Evolutionary conservation across 1,140 invertebrate genomes (phyloP), one percentile per base, ranked within the genome.

Genomic region (Drosophila persimilis): DNA sequence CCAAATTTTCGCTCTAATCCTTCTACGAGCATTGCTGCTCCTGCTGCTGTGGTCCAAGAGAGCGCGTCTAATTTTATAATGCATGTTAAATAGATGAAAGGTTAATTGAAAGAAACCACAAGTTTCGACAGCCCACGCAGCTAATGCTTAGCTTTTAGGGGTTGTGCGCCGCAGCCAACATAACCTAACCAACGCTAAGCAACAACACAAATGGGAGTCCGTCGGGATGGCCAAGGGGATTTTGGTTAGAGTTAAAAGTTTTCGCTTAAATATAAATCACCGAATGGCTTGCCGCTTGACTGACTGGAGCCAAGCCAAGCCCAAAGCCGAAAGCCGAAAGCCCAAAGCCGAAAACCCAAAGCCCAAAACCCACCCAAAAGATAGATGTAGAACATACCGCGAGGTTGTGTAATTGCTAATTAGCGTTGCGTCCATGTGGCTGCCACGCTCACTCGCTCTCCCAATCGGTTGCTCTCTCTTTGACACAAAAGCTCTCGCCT

Each of bases 81-180:
- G 86, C 80, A 86, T 86, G 81, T 88, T 88, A 83, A 86, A 81
- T 83, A 86, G 83, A 86, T 86, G 81, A 86, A 86, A 86, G 81
- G 81, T 86, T 86, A 86, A 86, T 86, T 86, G 81, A 86, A 88
- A 81, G 74, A 74, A 86, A 86, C 81, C 81, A 88, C 81, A 86
- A 86, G 77, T 69, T 81, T 86, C 81, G 81, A 88, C 81, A 88
- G 70, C 59, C 69, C 74, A 78, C 59, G 57, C 60, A 63, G 70
- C 55, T 15, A 56, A 41, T 44, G 81, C 61, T 73, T 84, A 56
- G 77, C 73, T 80, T 77, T 85, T 71, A 77, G 73, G 80, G 80
- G 80, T 74, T 77, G 80, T 41, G 47, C 43, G 43, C 35, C 29
- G 35, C 46, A 54, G 65, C 9, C 43, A 22, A 26, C 15, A 29